Percentiles rank a stretch among this genome's conserved stretches.
Conservation (phyloP, 2,113 vertebrate genomes). For the Proteles cristata region DNA sequence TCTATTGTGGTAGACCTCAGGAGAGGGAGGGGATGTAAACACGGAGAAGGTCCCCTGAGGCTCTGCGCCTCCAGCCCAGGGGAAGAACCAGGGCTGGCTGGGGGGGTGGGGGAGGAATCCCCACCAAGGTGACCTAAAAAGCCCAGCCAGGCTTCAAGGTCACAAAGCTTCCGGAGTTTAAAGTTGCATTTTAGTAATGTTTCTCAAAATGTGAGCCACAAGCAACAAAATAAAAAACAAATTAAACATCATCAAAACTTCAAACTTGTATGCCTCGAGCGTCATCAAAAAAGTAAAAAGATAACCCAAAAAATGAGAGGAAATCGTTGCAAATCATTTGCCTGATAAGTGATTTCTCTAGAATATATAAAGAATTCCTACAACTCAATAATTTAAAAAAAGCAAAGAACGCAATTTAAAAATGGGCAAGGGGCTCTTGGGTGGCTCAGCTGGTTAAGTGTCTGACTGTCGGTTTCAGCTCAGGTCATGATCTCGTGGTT, state of each 20-base stretch:
- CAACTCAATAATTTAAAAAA: neutral
- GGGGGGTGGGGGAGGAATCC: neutral
- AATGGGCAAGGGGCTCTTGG: neutral
- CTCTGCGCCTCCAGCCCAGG: neutral
- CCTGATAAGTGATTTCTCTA: neutral
- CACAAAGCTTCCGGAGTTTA: neutral
- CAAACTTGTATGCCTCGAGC: neutral
- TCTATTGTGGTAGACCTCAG: constrained; percentile 68
- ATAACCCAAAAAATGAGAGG: neutral
- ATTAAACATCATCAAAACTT: neutral
- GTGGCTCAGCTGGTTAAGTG: too few relatives aligned
- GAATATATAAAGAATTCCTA: neutral
- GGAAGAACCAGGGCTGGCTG: neutral
- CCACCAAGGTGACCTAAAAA: neutral
- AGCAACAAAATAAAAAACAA: neutral
- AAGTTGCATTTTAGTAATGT: neutral
- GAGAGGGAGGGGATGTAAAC: constrained; percentile 40
- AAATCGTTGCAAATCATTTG: neutral
- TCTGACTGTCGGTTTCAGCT: too few relatives aligned
- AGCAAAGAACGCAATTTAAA: constrained; percentile 7
- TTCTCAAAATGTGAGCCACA: neutral
- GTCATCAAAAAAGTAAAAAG: neutral
- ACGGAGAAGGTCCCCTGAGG: neutral
- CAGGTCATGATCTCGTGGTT: too few relatives aligned
- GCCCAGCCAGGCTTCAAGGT: neutral